Evolutionary conservation across 2,113 vertebrate genomes (phyloP).

Genomic region (Cygnus atratus): DNA sequence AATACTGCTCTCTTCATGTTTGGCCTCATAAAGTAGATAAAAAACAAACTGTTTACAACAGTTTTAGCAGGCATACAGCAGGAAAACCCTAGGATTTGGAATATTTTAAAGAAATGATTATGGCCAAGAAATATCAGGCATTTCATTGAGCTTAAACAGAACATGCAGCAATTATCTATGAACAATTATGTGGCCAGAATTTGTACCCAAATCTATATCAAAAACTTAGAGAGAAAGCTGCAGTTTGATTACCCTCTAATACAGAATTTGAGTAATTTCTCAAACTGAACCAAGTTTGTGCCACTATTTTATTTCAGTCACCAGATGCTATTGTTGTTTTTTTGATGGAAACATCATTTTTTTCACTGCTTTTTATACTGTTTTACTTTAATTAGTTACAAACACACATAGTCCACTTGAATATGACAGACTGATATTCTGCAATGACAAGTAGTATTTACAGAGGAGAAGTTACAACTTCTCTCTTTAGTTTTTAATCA

Average conservation of each 20-base stretch:
- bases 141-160: background rate
- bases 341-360: background rate
- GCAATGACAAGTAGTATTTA: background rate
- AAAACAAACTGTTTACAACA: background rate
- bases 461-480: background rate
- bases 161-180: background rate
- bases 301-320: background rate
- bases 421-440: background rate
- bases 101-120: background rate
- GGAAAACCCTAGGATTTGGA: background rate
- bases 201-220: background rate
- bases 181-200: background rate
- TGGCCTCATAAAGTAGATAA: background rate
- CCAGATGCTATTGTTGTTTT: background rate
- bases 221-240: background rate
- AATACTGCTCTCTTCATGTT: background rate
- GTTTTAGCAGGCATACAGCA: background rate
- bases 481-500: background rate
- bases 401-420: background rate
- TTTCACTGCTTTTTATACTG: rapidly evolving
- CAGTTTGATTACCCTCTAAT: background rate
- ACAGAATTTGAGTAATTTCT: background rate
- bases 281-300: background rate
- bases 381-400: background rate
- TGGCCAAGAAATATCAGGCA: background rate